These are phyloP conservation scores for Tyrophagus putrescentiae DNA, from an alignment of 1,140 invertebrate species.

Conservation along the genomic window DNA sequence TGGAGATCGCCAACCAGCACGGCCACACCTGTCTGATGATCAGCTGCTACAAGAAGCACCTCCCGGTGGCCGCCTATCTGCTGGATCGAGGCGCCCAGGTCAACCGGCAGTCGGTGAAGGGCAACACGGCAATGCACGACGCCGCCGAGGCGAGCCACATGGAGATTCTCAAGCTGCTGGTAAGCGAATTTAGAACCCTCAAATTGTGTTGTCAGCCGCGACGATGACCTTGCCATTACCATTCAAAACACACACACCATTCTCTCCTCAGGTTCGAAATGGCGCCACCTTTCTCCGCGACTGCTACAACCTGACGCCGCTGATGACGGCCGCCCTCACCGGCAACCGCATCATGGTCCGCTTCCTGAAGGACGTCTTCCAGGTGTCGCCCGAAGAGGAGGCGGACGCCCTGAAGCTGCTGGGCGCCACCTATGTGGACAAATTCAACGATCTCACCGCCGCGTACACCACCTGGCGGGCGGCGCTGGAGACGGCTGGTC, in stretches of 20 bases:
- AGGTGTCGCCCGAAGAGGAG: slow-evolving; percentile 57
- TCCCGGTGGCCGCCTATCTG: slow-evolving; percentile 67
- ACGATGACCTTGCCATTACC: too few species aligned
- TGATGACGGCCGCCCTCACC: slow-evolving; percentile 75
- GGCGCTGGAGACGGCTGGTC: slow-evolving; percentile 60
- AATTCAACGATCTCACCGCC: slow-evolving; percentile 78
- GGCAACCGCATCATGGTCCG: slow-evolving; percentile 84
- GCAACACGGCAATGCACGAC: slow-evolving; percentile 83
- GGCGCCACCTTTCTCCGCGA: slow-evolving; percentile 84
- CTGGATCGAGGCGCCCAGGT: slow-evolving; percentile 73
- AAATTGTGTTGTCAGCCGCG: too few species aligned
- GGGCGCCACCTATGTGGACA: slow-evolving; percentile 92
- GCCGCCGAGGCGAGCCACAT: slow-evolving; percentile 86
- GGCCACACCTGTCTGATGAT: slow-evolving; percentile 94
- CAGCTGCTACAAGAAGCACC: slow-evolving; percentile 84
- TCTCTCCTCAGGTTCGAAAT: too few species aligned
- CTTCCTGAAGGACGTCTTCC: slow-evolving; percentile 54
- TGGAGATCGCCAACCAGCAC: slow-evolving; percentile 74
- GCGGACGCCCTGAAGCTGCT: slow-evolving; percentile 81
- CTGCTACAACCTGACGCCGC: slow-evolving; percentile 85
- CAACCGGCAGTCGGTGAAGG: slow-evolving; percentile 73
- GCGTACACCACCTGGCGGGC: slow-evolving; percentile 72
- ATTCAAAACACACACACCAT: too few species aligned
- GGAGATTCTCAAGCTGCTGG: slow-evolving; percentile 73
- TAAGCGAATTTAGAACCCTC: too few species aligned